Evolutionary conservation across 2,797 vertebrate species (phyloP).

Genomic region (Darevskia nairensis): DNA sequence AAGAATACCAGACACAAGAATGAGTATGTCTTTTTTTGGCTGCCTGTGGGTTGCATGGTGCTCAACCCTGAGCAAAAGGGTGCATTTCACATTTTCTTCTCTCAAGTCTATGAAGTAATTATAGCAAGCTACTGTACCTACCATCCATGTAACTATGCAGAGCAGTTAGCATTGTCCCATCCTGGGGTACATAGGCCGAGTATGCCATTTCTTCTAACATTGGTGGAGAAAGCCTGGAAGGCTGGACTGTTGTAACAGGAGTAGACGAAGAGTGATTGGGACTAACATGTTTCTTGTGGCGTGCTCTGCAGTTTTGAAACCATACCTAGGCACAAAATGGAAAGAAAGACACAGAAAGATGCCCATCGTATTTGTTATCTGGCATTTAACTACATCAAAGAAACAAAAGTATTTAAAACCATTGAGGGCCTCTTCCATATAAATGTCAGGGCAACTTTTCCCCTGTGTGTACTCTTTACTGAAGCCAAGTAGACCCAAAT

Average conservation of each 20-base stretch:
- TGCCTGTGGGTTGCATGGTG: conserved; percentile 10
- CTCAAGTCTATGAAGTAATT: background rate
- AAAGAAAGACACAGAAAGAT: conserved; percentile 2
- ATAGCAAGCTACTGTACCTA: conserved; percentile 73
- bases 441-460: background rate
- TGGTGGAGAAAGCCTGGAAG: conserved; percentile 86
- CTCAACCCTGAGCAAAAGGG: background rate
- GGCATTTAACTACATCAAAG: background rate
- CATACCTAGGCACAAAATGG: conserved; percentile 85
- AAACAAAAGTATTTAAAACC: conserved; percentile 10
- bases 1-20: background rate
- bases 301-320: conserved; percentile 98
- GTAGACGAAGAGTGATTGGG: conserved; percentile 87
- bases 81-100: background rate
- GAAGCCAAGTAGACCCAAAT: background rate
- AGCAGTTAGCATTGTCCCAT: conserved; percentile 90
- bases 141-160: conserved; percentile 95
- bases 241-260: conserved; percentile 84
- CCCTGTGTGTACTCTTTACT: background rate
- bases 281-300: conserved; percentile 96
- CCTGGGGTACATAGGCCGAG: conserved; percentile 87
- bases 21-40: background rate
- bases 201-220: conserved; percentile 92
- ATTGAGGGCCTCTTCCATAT: background rate
- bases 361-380: background rate